Conservation (phyloP, 1,140 invertebrate species). For the Solen grandis region DNA sequence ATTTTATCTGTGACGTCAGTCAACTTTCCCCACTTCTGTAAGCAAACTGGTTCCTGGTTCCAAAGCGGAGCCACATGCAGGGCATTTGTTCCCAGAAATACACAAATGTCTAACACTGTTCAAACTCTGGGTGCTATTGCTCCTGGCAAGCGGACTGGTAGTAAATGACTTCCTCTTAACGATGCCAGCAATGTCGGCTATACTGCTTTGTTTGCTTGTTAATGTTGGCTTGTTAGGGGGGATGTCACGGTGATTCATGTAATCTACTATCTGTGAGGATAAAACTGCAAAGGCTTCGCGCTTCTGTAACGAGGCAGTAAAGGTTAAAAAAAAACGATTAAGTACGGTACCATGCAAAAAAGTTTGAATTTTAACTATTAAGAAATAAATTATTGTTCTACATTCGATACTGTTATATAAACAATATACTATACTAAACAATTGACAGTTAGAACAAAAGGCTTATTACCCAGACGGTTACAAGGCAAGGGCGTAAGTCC, state of each 20-base stretch:
- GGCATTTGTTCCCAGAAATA: slow-evolving; percentile 54
- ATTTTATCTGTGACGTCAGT: too few relatives aligned
- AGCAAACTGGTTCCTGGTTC: slow-evolving; percentile 49
- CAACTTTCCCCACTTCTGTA: slow-evolving; percentile 30
- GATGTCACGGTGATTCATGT: slow-evolving; percentile 61
- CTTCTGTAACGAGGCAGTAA: slow-evolving; percentile 35
- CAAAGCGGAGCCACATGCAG: slow-evolving; percentile 58
- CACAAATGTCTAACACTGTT: slow-evolving; percentile 1
- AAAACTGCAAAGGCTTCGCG: slow-evolving; percentile 64
- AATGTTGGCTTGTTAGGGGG: slow-evolving; percentile 58
- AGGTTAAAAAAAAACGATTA: neutral
- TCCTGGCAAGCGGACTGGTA: neutral
- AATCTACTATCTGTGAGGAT: slow-evolving; percentile 62
- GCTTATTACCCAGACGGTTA: too few relatives aligned
- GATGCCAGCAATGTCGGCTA: neutral
- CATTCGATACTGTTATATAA: neutral
- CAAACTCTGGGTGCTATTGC: neutral
- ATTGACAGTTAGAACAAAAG: neutral
- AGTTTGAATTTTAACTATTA: neutral
- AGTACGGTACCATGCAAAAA: neutral
- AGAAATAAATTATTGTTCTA: neutral
- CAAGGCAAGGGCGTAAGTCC: too few relatives aligned
- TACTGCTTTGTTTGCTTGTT: slow-evolving; percentile 14
- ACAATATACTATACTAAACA: neutral
- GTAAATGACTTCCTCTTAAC: neutral